These are phyloP conservation scores for Sminthurinus aureus DNA, from an alignment of 2,888 invertebrate species.

Conservation along the genomic window DNA sequence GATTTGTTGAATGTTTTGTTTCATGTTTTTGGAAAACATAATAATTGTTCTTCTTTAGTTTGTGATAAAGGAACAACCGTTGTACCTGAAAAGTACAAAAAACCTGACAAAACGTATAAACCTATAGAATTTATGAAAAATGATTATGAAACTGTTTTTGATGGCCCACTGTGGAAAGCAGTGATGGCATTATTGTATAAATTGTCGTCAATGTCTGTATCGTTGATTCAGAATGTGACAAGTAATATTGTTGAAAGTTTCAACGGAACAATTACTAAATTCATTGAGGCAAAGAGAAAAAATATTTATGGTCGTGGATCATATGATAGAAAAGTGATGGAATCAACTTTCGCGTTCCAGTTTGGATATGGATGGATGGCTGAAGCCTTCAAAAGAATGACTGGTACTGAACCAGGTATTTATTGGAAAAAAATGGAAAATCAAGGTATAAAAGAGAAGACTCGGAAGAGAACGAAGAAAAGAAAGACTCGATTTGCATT, in stretches of 20 bases:
- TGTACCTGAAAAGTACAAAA: not conserved
- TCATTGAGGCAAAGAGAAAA: not conserved
- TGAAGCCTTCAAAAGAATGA: not conserved
- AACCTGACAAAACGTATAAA: not conserved
- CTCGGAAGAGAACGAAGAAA: not conserved
- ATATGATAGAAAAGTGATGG: not conserved
- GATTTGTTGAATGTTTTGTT: not conserved
- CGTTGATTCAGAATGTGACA: not conserved
- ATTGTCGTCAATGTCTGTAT: not conserved
- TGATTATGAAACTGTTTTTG: not conserved
- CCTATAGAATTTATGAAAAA: not conserved
- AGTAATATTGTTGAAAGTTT: slow-evolving; percentile 6
- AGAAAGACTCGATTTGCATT: not conserved
- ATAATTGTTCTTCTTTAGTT: not conserved
- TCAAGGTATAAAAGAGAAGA: not conserved
- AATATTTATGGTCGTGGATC: not conserved
- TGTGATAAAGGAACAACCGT: not conserved
- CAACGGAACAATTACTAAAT: not conserved
- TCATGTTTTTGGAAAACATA: not conserved
- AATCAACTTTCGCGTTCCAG: not conserved
- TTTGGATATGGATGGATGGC: not conserved
- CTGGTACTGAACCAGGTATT: not conserved
- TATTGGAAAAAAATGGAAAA: not conserved
- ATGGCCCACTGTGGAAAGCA: not conserved
- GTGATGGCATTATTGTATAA: not conserved